These are phyloP conservation scores for Acrobasis suavella DNA, from an alignment of 2,888 invertebrate species.

Conservation along the genomic window DNA sequence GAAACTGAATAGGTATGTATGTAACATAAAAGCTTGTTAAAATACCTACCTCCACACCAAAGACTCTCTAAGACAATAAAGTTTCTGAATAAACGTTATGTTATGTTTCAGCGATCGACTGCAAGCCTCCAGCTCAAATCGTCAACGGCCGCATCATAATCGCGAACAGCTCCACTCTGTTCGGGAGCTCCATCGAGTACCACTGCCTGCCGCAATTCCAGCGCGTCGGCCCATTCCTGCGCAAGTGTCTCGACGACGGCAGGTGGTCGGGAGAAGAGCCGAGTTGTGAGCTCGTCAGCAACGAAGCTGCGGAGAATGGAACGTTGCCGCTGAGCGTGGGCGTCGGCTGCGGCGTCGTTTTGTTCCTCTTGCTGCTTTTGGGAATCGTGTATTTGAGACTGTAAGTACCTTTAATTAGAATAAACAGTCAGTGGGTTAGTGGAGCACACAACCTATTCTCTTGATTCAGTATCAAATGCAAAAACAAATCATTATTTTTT, in stretches of 20 bases:
- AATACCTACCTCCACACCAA: no score
- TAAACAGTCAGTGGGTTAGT: no score
- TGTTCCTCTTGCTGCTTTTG: conserved; percentile 89
- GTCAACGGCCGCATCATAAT: conserved; percentile 94
- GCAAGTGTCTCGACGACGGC: conserved; percentile 92
- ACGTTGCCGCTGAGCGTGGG: conserved; percentile 91
- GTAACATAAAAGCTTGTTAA: no score
- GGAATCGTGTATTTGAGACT: conserved; percentile 91
- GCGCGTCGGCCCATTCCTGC: conserved; percentile 89
- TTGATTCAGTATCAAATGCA: no score
- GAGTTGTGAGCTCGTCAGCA: conserved; percentile 87
- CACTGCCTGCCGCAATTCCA: conserved; percentile 94
- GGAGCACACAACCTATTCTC: no score
- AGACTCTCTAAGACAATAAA: no score
- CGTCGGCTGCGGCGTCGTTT: conserved; percentile 91
- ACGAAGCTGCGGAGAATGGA: conserved; percentile 88
- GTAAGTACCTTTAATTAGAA: conserved; percentile 76
- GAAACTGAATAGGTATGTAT: no score
- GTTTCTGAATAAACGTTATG: no score
- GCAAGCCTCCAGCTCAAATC: conserved; percentile 89
- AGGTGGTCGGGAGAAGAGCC: conserved; percentile 95
- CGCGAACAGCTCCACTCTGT: conserved; percentile 91
- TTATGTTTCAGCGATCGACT: conserved; percentile 88
- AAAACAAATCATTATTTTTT: conserved; percentile 28
- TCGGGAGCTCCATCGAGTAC: conserved; percentile 93